Percentiles rank a stretch among this genome's conserved stretches.
These are phyloP conservation scores for Drosophila quinaria DNA, from an alignment of 2,888 invertebrate genomes.

Conservation along the genomic window DNA sequence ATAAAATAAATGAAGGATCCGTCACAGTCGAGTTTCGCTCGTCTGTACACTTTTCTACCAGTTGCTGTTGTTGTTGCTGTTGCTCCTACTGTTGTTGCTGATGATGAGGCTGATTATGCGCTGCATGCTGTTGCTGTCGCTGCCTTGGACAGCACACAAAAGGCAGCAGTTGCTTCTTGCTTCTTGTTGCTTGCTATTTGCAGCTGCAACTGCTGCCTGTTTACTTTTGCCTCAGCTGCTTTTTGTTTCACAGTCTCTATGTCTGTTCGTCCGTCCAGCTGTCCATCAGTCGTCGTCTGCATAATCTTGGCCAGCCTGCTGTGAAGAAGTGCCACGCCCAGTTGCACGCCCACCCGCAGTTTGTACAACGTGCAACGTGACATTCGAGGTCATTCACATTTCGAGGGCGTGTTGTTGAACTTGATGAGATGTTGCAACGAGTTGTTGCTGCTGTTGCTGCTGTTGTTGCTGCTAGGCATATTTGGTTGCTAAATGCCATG, in stretches of 20 bases:
- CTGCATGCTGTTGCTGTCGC: constrained; percentile 45
- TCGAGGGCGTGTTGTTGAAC: constrained; percentile 85
- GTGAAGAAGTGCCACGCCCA: constrained; percentile 28
- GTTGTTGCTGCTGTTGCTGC: constrained; percentile 10
- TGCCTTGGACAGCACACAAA: constrained; percentile 71
- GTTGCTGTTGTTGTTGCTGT: constrained; percentile 29
- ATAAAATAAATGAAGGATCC: not conserved
- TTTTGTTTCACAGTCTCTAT: constrained; percentile 66
- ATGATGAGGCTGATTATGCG: constrained; percentile 66
- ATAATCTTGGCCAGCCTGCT: constrained; percentile 63
- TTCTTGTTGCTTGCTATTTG: constrained; percentile 20
- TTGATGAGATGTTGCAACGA: constrained; percentile 63
- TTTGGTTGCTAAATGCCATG: constrained; percentile 75
- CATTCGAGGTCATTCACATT: constrained; percentile 85
- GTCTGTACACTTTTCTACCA: not conserved
- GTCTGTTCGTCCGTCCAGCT: constrained; percentile 31
- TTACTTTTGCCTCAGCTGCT: constrained; percentile 54
- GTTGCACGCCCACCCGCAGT: constrained; percentile 21
- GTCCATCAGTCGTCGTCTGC: constrained; percentile 43
- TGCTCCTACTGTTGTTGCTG: constrained; percentile 47
- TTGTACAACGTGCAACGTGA: constrained; percentile 78
- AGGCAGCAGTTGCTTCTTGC: constrained; percentile 30
- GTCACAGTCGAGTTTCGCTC: not conserved
- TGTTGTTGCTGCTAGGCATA: constrained; percentile 36
- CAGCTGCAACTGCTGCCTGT: constrained; percentile 38